Evolutionary conservation across 2,797 vertebrate species (phyloP).

Genomic region (Alosa sapidissima): DNA sequence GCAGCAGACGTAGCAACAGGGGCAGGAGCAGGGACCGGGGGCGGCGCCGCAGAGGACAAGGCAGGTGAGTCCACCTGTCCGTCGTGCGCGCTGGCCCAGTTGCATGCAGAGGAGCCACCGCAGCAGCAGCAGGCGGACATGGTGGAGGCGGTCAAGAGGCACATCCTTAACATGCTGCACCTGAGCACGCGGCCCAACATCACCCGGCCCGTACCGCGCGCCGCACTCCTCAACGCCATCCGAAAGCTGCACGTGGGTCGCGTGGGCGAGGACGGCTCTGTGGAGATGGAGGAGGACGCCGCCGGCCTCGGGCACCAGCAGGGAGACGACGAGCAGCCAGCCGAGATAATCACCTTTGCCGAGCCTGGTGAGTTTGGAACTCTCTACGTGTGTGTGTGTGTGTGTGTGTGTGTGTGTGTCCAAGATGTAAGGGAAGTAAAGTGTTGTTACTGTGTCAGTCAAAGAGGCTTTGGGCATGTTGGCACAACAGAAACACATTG

Average conservation of each 20-base stretch:
- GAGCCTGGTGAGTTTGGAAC: slow-evolving; percentile 84
- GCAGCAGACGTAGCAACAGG: slow-evolving; percentile 27
- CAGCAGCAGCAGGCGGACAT: slow-evolving; percentile 78
- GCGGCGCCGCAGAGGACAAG: slow-evolving; percentile 51
- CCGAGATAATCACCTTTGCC: slow-evolving; percentile 94
- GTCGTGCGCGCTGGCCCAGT: slow-evolving; percentile 82
- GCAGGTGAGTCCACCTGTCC: slow-evolving; percentile 78
- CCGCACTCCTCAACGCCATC: slow-evolving; percentile 90
- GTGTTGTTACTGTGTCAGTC: slow-evolving; percentile 7
- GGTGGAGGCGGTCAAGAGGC: slow-evolving; percentile 94
- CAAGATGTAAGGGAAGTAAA: not conserved
- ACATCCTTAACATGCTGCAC: slow-evolving; percentile 96
- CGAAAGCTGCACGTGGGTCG: slow-evolving; percentile 90
- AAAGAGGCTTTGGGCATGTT: slow-evolving; percentile 14
- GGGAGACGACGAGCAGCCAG: slow-evolving; percentile 80
- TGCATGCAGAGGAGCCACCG: slow-evolving; percentile 67
- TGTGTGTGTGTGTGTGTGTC: slow-evolving; percentile 17
- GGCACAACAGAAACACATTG: slow-evolving; percentile 5
- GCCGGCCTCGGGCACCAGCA: slow-evolving; percentile 59
- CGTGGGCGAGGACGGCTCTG: slow-evolving; percentile 85
- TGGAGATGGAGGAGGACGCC: slow-evolving; percentile 88
- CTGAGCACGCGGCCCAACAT: slow-evolving; percentile 91
- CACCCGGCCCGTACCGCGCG: slow-evolving; percentile 88
- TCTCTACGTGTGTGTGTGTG: slow-evolving; percentile 10
- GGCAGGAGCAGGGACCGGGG: slow-evolving; percentile 23